Base-by-base conservation (phyloP, 2,113 vertebrate genomes). In the Burhinus bistriatus region DNA sequence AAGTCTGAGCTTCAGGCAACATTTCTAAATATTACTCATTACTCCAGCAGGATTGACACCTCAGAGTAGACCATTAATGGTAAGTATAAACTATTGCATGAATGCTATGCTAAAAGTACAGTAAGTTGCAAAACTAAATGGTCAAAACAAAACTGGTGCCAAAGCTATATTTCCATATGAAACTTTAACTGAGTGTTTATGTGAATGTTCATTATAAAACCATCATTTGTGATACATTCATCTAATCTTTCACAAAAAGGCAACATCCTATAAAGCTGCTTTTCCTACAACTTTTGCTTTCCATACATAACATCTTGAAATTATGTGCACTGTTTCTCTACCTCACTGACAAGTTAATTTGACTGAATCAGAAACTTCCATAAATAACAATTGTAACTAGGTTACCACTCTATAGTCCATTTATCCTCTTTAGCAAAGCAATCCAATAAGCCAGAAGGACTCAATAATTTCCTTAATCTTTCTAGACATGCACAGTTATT, bases 341-440 rank as follows among this genome's bases (percentile, higher is more conserved):
- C 72, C 30, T 87, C 49, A 64, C 51, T 87, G 90, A 92, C 55
- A 94, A 87, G 80, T 71, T 82, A 90, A 96, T 95, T 81, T 91
- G 65, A 83, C 52, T 52, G 61, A 76, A 90, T 78, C 25, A 84
- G 69, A 89, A 82, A 18, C 38, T 78, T 82, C 76, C 25, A 87
- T 76, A 95, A 94, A 82, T 94, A 96, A 92, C 16, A 90, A 32
- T 9, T 84, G 64, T 84, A 92, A 93, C 90, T 84, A 89, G 21
- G 72, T 58, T 92, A 93, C 69, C 47, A 59, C 11, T 12, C 38
- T 57, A 49, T 38, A 72, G 78, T 64, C 54, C 66, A 95, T 96
- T 90, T 93, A 95, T 96, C 61, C 89, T 77, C 21, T 89, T 97
- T 88, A 95, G 61, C 51, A 87, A 54, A 89, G 29, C 32, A 94